Conservation (phyloP, 2,888 invertebrate species). For the Bombylius discolor region DNA sequence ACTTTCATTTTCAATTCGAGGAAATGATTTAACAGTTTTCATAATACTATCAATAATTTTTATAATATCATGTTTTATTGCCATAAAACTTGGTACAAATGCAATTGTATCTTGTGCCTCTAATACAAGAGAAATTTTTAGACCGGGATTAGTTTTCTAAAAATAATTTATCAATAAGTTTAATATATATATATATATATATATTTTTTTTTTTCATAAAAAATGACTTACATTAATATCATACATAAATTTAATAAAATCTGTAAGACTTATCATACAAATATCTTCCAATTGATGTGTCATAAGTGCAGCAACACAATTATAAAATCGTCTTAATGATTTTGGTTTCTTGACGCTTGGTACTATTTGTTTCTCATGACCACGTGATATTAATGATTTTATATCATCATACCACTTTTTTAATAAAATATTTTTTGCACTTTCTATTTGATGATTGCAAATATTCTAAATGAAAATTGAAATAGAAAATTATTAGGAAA, state of each 20-base stretch:
- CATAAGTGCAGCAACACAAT: slow-evolving; percentile 77
- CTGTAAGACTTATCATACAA: slow-evolving; percentile 62
- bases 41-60: slow-evolving; percentile 62
- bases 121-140: slow-evolving; percentile 34
- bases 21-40: slow-evolving; percentile 55
- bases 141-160: slow-evolving; percentile 56
- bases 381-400: slow-evolving; percentile 38
- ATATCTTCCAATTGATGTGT: slow-evolving; percentile 72
- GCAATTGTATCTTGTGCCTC: slow-evolving; percentile 43
- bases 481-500: neutral
- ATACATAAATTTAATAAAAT: slow-evolving; percentile 42
- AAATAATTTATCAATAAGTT: neutral
- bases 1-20: slow-evolving; percentile 66
- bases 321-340: slow-evolving; percentile 64
- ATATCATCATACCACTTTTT: slow-evolving; percentile 39
- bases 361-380: slow-evolving; percentile 51
- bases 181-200: no score
- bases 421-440: slow-evolving; percentile 50
- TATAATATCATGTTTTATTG: slow-evolving; percentile 56
- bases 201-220: slow-evolving; percentile 31
- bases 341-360: slow-evolving; percentile 52
- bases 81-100: slow-evolving; percentile 64
- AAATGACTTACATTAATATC: neutral
- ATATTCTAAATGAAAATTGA: slow-evolving; percentile 18
- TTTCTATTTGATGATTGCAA: slow-evolving; percentile 48